Base-by-base conservation (phyloP, 2,797 vertebrate genomes). In the Arctocebus calabarensis region DNA sequence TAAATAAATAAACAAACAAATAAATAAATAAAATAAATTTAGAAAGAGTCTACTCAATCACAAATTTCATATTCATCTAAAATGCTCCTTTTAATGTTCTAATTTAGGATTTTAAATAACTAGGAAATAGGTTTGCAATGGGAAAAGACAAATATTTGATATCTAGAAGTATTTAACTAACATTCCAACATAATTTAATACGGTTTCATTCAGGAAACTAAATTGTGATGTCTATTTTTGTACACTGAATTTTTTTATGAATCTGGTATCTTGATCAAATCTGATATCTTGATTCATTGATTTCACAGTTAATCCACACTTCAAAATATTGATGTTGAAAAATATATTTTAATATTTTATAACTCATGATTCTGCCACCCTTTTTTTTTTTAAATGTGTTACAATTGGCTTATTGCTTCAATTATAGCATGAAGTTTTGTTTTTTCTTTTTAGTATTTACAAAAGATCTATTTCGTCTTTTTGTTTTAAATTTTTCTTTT, bases 331-430 rank as follows among this genome's bases (percentile, higher is more conserved):
- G 11, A 84, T 52, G 43, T 37, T 34, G 10, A 95, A 32, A 20
- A 90, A 82, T 78, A 74, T 6, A 79, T 66, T 94, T 94, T 82
- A 89, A 55, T 92, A 68, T 83, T 95, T 95, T 88, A 34, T 59
- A 92, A 5, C 11, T 55, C n/a, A 81, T 37, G 16, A 40, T 22
- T 94, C 3, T 25, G 3, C 25, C 20, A 81, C 19, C 0, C 74
- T 5, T 75, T 84, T 88, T 48, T 84, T 43, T 57, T 88, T 43
- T 64, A 37, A 74, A 84, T 20, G 2, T 70, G 2, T 45, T 73
- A 59, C 40, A 22, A 37, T 10, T 78, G 27, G 25, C 11, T 84
- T 59, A 55, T 84, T 73, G 3, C 9, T 81, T 81, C 79, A 88
- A 83, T 71, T 91, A 37, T 14, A 43, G 14, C 71, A 16, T 64